Conservation (phyloP, 2,888 invertebrate genomes). For the Synergus itoensis region DNA sequence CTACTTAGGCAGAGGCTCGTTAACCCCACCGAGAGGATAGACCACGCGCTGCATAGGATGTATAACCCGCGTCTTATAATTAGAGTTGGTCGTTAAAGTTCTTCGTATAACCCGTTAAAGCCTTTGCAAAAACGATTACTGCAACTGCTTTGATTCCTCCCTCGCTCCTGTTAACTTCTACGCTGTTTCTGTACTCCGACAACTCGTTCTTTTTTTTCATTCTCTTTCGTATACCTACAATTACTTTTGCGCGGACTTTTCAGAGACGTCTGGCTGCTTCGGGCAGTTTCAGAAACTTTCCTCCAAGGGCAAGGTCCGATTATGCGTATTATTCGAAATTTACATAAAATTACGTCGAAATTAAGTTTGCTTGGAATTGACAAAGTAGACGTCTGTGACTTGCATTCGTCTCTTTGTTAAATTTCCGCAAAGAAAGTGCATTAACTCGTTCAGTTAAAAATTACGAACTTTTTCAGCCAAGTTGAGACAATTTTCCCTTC, state of each 20-base stretch:
- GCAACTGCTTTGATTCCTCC: slow-evolving; percentile 40
- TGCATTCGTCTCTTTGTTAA: slow-evolving; percentile 6
- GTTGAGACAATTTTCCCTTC: not conserved
- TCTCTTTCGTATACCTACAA: slow-evolving; percentile 38
- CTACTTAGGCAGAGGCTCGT: not conserved
- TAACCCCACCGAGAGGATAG: slow-evolving; percentile 18
- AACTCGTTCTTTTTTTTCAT: slow-evolving; percentile 40
- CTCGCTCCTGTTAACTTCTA: slow-evolving; percentile 47
- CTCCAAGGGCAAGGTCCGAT: slow-evolving; percentile 38
- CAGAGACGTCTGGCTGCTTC: slow-evolving; percentile 30
- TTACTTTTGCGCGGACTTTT: slow-evolving; percentile 9
- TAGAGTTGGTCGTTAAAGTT: slow-evolving; percentile 38
- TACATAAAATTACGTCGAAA: not conserved
- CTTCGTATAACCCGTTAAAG: slow-evolving; percentile 40
- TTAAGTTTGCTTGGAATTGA: not conserved
- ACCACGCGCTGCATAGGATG: slow-evolving; percentile 22
- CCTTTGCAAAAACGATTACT: slow-evolving; percentile 41
- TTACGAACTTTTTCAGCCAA: not conserved
- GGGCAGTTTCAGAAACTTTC: slow-evolving; percentile 29
- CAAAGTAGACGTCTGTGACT: slow-evolving; percentile 13
- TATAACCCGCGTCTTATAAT: slow-evolving; percentile 31
- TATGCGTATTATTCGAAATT: slow-evolving; percentile 4
- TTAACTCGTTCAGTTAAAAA: not conserved
- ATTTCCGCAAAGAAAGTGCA: not conserved
- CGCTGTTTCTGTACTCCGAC: slow-evolving; percentile 46